Base-by-base conservation (phyloP, 1,140 invertebrate species). In the Zaprionus tsacasi region DNA sequence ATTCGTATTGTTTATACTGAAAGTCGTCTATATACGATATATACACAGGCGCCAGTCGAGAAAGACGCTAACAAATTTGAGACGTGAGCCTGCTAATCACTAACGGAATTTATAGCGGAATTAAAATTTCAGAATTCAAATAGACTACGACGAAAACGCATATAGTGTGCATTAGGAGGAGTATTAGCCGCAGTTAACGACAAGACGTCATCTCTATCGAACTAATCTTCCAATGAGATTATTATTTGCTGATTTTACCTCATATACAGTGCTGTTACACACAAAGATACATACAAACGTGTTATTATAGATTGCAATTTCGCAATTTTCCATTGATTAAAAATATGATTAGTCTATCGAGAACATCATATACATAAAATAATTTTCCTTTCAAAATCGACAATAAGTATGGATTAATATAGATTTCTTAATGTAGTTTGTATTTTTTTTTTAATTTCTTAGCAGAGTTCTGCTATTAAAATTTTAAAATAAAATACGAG, bases 1-100 rank as follows among this genome's bases (percentile, higher is more conserved):
- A 65, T 70, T 48, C 12, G 12, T 60, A 63, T 78, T 79, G 43
- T 76, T 71, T 76, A 75, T 65, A 45, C 10, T 27, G 6, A 17
- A 48, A 8, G 7, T 38, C 43, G 15, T 5, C 36, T 36, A 1
- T 6, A 30, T 2, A 3, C 6, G 55, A 36, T 12, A 30, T 5
- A 30, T 3, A 30, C 27, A 30, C 5, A 33, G 58, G 57, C 65
- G 71, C 65, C 71, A 69, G 48, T 38, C 50, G 45, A 25, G 45
- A 25, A 30, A 66, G 61, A 58, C 61, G 69, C 54, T 70, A 70
- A 70, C 11, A 8, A 25, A 40, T 36, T 13, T 15, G 40, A 27
- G 43, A 7, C n/a, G 21, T 45, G n/a, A 25, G 48, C 54, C 30
- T 58, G 65, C 70, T 73, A 73, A 73, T 68, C 33, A 33, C 17